These are phyloP conservation scores for Pantherophis guttatus DNA, from an alignment of 2,113 vertebrate species.

Conservation along the genomic window DNA sequence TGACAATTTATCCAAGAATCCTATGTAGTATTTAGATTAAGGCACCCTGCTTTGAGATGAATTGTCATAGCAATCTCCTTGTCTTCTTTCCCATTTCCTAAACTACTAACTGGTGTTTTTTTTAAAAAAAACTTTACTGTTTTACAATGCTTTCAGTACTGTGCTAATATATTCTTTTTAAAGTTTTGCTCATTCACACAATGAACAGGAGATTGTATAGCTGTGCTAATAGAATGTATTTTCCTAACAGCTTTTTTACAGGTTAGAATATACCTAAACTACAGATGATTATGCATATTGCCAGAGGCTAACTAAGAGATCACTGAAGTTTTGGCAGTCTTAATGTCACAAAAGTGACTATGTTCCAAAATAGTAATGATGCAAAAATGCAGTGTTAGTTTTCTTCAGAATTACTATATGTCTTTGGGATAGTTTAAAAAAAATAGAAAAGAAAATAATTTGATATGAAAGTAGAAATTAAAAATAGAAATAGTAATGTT, in stretches of 20 bases:
- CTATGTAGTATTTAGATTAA: not conserved
- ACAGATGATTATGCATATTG: conserved; percentile 2
- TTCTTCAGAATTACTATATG: not conserved
- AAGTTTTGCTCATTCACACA: conserved; percentile 24
- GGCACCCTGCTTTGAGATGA: not conserved
- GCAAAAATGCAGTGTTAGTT: not conserved
- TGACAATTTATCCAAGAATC: not conserved
- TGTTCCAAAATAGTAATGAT: not conserved
- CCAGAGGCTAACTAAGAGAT: conserved; percentile 12
- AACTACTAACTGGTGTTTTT: not conserved
- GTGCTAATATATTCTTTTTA: not conserved
- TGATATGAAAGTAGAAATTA: not conserved
- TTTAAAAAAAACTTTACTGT: conserved; percentile 6
- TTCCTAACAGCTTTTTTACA: conserved; percentile 57
- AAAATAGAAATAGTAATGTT: not conserved
- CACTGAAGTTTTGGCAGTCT: conserved; percentile 2
- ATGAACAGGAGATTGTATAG: conserved; percentile 37
- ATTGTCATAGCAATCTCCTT: not conserved
- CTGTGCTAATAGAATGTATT: conserved; percentile 39
- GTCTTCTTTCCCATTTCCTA: not conserved
- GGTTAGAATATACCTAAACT: conserved; percentile 38
- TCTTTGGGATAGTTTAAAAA: not conserved
- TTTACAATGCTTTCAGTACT: not conserved
- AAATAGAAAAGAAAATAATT: not conserved
- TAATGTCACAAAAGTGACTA: not conserved